A percentile compares a stretch with the other conserved stretches of the same genome.
Conservation (phyloP, 2,113 vertebrate genomes). For the Hydrochoerus hydrochaeris region DNA sequence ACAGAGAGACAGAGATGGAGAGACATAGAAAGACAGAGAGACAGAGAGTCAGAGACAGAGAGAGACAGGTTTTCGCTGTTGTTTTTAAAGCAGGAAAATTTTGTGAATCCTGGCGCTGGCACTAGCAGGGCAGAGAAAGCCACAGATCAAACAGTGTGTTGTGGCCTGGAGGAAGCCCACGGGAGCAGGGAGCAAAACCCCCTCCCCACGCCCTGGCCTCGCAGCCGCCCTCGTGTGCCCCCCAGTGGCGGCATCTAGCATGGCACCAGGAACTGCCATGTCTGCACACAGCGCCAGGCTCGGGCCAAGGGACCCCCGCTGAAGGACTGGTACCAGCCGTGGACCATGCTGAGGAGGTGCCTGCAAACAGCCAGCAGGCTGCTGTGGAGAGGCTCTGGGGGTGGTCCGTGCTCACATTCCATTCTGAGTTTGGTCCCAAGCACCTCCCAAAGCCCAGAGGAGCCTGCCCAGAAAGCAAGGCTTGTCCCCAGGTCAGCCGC, state of each 20-base stretch:
- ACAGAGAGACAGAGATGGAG: too few relatives aligned
- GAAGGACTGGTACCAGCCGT: not conserved
- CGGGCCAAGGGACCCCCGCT: not conserved
- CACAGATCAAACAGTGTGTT: not conserved
- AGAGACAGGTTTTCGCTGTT: not conserved
- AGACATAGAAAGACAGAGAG: too few relatives aligned
- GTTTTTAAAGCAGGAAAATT: not conserved
- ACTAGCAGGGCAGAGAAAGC: not conserved
- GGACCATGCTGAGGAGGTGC: not conserved
- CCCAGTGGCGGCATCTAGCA: not conserved
- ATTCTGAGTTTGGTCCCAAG: not conserved
- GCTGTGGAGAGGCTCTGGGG: not conserved
- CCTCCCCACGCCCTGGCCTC: not conserved
- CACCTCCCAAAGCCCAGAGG: not conserved
- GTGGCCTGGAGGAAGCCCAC: not conserved
- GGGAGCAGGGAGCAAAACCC: not conserved
- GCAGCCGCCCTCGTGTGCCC: not conserved
- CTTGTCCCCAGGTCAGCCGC: not conserved
- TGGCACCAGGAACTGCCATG: not conserved
- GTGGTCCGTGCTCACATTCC: not conserved
- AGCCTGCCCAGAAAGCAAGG: not conserved
- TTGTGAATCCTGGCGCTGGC: not conserved
- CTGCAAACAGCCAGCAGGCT: not conserved
- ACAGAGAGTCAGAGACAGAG: not conserved
- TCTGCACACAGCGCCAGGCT: not conserved